phyloP scores from a whole-genome alignment of 2,113 vertebrate genomes.

The Larimichthys crocea region DNA sequence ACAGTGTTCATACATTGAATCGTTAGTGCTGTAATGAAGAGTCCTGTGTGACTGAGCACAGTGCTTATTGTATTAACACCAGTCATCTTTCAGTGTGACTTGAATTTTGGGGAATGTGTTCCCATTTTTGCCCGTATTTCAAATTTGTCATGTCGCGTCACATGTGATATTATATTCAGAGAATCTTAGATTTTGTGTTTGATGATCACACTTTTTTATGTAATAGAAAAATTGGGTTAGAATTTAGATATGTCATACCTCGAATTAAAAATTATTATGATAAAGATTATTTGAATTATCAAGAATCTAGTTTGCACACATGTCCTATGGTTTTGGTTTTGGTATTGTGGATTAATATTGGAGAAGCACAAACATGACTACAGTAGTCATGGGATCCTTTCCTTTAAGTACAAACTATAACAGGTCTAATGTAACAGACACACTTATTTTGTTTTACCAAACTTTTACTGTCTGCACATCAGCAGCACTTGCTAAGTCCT shows the following conservation, averaged over 20 bases:
- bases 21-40: background rate
- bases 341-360: background rate
- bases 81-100: background rate
- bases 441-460: background rate
- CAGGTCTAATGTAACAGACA: background rate
- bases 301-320: too few species aligned
- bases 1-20: background rate
- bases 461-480: background rate
- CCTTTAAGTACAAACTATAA: background rate
- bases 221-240: too few species aligned
- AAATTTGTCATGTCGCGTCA: background rate
- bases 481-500: slow-evolving; percentile 9
- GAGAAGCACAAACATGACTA: background rate
- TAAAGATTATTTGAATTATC: too few species aligned
- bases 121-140: background rate
- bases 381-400: background rate
- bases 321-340: too few species aligned
- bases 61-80: background rate
- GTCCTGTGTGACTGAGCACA: background rate
- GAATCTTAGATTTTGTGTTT: background rate
- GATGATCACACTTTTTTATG: background rate
- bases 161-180: background rate
- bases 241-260: too few species aligned
- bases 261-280: too few species aligned
- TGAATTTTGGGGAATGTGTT: background rate